phyloP scores from a whole-genome alignment of 2,888 invertebrate genomes.

The Agrenia bidenticulata region DNA sequence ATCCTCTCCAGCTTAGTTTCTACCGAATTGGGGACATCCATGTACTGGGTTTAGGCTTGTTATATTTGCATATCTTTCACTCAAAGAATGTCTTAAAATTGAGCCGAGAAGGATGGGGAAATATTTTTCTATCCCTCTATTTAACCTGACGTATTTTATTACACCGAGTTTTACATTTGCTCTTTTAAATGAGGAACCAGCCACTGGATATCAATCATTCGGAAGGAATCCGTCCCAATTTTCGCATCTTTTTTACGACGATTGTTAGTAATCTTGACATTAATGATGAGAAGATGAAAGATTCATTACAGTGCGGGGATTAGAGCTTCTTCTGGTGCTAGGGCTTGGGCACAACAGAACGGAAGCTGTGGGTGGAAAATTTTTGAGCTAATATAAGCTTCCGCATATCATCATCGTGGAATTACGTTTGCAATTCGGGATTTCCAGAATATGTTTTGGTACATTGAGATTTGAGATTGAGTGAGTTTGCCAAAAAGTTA shows the following conservation, averaged over 20 bases:
- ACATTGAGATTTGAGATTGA: not conserved
- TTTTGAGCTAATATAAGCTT: no score
- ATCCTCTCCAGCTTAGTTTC: not conserved
- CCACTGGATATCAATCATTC: not conserved
- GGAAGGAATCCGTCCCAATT: conserved; percentile 1
- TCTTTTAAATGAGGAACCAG: conserved; percentile 5
- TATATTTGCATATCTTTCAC: no score
- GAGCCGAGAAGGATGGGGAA: no score
- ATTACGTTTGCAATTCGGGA: no score
- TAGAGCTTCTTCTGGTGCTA: no score
- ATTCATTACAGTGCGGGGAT: not conserved
- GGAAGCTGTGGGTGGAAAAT: no score
- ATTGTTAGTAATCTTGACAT: conserved; percentile 13
- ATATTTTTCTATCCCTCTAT: not conserved
- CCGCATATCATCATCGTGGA: no score
- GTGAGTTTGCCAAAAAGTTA: conserved; percentile 1
- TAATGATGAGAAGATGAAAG: conserved; percentile 3
- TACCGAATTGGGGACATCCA: no score
- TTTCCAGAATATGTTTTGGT: no score
- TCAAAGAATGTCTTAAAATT: no score
- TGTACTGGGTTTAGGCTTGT: no score
- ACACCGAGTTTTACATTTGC: not conserved
- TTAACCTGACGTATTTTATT: not conserved
- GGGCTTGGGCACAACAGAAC: no score
- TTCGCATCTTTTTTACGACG: not conserved